These are phyloP conservation scores for Platyura marginata DNA, from an alignment of 1,140 invertebrate species.

Conservation along the genomic window DNA sequence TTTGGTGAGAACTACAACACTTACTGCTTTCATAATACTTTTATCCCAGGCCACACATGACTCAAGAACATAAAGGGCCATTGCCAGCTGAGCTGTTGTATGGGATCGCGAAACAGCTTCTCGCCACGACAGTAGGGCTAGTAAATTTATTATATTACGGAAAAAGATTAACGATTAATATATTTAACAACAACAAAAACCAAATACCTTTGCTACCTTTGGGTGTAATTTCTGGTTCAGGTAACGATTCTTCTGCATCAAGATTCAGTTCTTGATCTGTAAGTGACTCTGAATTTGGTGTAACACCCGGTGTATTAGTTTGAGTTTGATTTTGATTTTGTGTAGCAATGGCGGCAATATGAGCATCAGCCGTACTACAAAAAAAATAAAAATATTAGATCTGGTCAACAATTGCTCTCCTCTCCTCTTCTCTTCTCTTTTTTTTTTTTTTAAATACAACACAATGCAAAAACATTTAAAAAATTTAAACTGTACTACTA, in stretches of 20 bases:
- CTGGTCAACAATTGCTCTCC: too few species aligned
- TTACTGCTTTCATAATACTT: slow-evolving; percentile 96
- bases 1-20: too few species aligned
- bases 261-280: background rate
- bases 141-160: background rate
- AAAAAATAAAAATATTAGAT: background rate
- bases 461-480: too few species aligned
- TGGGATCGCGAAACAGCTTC: slow-evolving; percentile 64
- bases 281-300: background rate
- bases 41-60: slow-evolving; percentile 94
- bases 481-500: slow-evolving; percentile 18
- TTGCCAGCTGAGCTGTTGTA: slow-evolving; percentile 75
- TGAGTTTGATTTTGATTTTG: slow-evolving; percentile 9
- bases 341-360: slow-evolving; percentile 21
- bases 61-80: slow-evolving; percentile 79
- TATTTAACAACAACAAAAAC: background rate
- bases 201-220: slow-evolving; percentile 1
- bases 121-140: slow-evolving; percentile 70
- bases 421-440: too few species aligned
- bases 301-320: background rate
- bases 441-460: too few species aligned
- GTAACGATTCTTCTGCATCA: background rate
- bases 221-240: slow-evolving; percentile 1
- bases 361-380: slow-evolving; percentile 18
- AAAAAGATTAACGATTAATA: background rate